Percentiles rank a stretch among this genome's conserved stretches.
Evolutionary conservation across 2,888 invertebrate species (phyloP).

Genomic region (Drosophila prolongata): DNA sequence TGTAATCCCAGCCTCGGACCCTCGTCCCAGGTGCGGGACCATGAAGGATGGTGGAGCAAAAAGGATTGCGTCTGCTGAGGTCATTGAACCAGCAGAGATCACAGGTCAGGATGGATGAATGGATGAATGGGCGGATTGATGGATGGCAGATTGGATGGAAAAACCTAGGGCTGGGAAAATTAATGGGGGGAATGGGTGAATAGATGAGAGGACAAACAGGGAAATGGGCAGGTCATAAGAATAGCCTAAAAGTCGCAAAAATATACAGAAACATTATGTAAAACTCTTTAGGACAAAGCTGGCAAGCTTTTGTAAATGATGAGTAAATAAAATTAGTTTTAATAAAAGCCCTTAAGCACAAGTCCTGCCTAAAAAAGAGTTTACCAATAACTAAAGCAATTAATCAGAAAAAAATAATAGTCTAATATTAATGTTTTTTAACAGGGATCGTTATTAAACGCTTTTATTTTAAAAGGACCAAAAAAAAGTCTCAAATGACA

Average conservation of each 20-base stretch:
- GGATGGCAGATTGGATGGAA: slow-evolving; percentile 2
- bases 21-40: background rate
- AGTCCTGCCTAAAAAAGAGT: too few species aligned
- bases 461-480: too few species aligned
- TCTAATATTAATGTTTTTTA: too few species aligned
- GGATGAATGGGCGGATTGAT: slow-evolving; percentile 3
- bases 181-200: background rate
- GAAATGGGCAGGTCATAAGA: background rate
- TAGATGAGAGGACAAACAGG: background rate
- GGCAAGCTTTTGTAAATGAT: too few species aligned
- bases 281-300: too few species aligned
- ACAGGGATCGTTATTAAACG: too few species aligned
- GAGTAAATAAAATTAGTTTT: too few species aligned
- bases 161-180: background rate
- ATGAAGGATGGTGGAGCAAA: background rate
- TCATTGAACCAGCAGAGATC: slow-evolving; percentile 32
- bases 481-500: too few species aligned
- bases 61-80: slow-evolving; percentile 11
- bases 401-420: too few species aligned
- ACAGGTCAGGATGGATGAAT: slow-evolving; percentile 6
- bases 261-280: too few species aligned
- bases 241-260: background rate
- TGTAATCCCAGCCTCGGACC: slow-evolving; percentile 24
- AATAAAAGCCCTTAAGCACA: too few species aligned
- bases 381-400: too few species aligned